Percentiles rank a stretch among this genome's conserved stretches.
Evolutionary conservation across 2,113 vertebrate species (phyloP).

Genomic region (Crotophaga sulcirostris): DNA sequence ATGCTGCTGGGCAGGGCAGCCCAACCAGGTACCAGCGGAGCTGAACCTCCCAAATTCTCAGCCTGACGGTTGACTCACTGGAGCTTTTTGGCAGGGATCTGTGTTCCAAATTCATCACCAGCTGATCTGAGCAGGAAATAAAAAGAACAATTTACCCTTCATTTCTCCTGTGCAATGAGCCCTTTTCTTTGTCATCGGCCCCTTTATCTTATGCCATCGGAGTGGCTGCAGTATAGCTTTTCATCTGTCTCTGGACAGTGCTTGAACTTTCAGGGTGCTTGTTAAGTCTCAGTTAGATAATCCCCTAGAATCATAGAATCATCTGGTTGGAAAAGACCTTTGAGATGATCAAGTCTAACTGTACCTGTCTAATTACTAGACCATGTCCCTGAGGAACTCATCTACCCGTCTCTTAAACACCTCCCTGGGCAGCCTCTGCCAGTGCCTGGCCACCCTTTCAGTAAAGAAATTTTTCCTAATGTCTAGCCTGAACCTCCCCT

Average conservation of each 20-base stretch:
- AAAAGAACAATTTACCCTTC: constrained; percentile 48
- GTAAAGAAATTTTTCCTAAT: no score
- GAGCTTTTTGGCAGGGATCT: not conserved
- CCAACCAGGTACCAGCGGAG: not conserved
- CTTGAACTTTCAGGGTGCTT: constrained; percentile 40
- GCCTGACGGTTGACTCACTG: not conserved
- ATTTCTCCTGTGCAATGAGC: constrained; percentile 63
- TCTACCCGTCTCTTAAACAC: no score
- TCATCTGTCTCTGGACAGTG: constrained; percentile 52
- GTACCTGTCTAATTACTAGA: no score
- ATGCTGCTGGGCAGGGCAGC: not conserved
- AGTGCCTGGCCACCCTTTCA: no score
- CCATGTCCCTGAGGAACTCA: no score
- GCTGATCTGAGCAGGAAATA: constrained; percentile 60
- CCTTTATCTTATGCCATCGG: constrained; percentile 66
- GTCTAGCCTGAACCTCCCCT: no score
- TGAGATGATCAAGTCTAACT: no score
- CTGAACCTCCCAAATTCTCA: not conserved
- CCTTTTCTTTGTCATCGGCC: constrained; percentile 50
- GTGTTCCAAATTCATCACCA: constrained; percentile 71
- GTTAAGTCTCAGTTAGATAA: constrained; percentile 6
- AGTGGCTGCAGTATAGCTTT: constrained; percentile 68
- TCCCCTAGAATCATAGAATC: no score
- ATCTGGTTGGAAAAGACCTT: no score
- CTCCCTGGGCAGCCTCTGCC: no score